These are phyloP conservation scores for Calephelis perditalis DNA, from an alignment of 2,888 invertebrate genomes.

Conservation along the genomic window DNA sequence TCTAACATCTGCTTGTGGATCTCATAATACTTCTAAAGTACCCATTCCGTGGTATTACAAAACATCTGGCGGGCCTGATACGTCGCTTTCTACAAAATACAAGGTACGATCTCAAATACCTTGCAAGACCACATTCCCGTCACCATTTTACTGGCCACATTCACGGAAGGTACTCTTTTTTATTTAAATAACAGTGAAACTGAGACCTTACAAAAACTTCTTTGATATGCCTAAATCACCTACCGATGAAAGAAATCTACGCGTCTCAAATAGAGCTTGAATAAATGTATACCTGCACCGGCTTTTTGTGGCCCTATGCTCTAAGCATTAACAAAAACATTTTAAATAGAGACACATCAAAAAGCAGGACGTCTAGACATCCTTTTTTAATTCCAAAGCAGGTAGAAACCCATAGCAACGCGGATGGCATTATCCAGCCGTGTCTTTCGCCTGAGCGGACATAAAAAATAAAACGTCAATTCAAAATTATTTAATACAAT, in stretches of 20 bases:
- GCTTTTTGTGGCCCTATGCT: conserved; percentile 54
- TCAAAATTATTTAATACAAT: conserved; percentile 32
- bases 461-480: conserved; percentile 33
- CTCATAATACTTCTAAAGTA: neutral
- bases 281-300: conserved; percentile 61
- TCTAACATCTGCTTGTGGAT: conserved; percentile 1
- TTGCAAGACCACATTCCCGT: conserved; percentile 28
- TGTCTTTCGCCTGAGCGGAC: conserved; percentile 1
- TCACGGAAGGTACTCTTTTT: conserved; percentile 26
- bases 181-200: conserved; percentile 22
- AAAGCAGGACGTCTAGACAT: conserved; percentile 73
- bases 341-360: conserved; percentile 64
- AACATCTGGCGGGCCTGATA: neutral
- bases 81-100: conserved; percentile 22
- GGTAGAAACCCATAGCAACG: conserved; percentile 54
- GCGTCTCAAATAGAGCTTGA: conserved; percentile 49
- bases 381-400: conserved; percentile 62
- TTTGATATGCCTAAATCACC: conserved; percentile 30
- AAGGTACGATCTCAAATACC: conserved; percentile 26
- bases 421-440: conserved; percentile 24
- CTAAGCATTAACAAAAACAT: conserved; percentile 61
- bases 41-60: neutral
- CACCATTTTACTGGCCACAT: conserved; percentile 24
- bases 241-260: conserved; percentile 45
- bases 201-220: conserved; percentile 35